These are phyloP conservation scores for Oreortyx pictus DNA, from an alignment of 2,797 vertebrate genomes.

Conservation along the genomic window DNA sequence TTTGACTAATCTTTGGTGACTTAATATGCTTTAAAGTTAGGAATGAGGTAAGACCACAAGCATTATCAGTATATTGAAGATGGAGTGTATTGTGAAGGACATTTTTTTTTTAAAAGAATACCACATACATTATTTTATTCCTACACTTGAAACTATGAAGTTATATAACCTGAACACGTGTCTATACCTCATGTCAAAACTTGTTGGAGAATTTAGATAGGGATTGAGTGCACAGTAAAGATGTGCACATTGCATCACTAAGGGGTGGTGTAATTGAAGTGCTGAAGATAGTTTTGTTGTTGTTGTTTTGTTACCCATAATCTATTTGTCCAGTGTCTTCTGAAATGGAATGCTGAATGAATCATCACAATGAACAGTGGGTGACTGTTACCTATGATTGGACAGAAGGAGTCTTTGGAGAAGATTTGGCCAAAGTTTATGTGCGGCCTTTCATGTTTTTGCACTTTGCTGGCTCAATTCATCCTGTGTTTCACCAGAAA, in stretches of 20 bases:
- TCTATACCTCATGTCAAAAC: background rate
- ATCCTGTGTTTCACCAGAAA: background rate
- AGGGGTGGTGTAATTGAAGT: background rate
- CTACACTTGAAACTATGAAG: background rate
- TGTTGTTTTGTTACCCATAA: background rate
- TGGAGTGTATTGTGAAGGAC: background rate
- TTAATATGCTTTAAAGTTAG: background rate
- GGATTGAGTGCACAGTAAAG: background rate
- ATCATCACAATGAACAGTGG: background rate
- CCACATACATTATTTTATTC: background rate
- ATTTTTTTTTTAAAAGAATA: background rate
- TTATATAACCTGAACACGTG: background rate
- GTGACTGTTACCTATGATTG: background rate
- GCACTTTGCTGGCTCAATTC: background rate
- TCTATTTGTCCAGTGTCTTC: background rate
- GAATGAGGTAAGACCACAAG: background rate
- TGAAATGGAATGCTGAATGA: background rate
- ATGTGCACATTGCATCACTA: background rate
- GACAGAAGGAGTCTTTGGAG: background rate
- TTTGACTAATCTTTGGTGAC: background rate
- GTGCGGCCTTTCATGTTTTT: background rate
- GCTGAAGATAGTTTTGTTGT: background rate
- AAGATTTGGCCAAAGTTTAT: background rate
- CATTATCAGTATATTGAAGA: background rate
- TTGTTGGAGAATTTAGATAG: background rate